Conservation (phyloP, 2,113 vertebrate genomes). For the Collichthys lucidus region DNA sequence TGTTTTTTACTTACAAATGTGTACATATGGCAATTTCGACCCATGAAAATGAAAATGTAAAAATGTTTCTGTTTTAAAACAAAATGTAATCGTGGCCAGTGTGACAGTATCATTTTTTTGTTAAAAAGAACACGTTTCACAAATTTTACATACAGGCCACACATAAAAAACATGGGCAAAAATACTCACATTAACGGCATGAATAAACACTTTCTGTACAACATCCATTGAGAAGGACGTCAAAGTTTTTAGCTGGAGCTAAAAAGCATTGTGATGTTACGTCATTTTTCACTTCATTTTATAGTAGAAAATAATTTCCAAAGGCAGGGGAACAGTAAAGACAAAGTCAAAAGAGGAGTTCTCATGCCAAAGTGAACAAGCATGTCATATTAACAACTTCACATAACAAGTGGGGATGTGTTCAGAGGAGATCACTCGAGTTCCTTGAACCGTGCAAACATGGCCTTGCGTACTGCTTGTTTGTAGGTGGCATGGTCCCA, state of each 20-base stretch:
- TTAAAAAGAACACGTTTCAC: slow-evolving; percentile 25
- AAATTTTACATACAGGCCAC: slow-evolving; percentile 50
- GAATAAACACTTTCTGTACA: slow-evolving; percentile 44
- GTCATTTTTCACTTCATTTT: slow-evolving; percentile 5
- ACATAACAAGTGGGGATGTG: slow-evolving; percentile 35
- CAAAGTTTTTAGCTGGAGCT: neutral
- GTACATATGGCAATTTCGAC: slow-evolving; percentile 58
- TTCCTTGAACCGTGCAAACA: slow-evolving; percentile 98
- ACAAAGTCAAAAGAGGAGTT: slow-evolving; percentile 11
- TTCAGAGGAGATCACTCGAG: slow-evolving; percentile 86
- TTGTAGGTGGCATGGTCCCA: slow-evolving; percentile 91
- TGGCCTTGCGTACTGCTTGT: slow-evolving; percentile 94
- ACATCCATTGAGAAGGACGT: slow-evolving; percentile 10
- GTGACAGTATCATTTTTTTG: slow-evolving; percentile 4
- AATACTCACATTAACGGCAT: slow-evolving; percentile 28
- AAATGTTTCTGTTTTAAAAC: slow-evolving; percentile 53
- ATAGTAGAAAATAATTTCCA: slow-evolving; percentile 19
- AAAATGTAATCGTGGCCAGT: slow-evolving; percentile 51
- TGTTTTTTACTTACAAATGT: slow-evolving; percentile 75
- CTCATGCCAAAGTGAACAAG: slow-evolving; percentile 17
- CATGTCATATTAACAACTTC: slow-evolving; percentile 17
- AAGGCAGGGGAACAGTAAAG: slow-evolving; percentile 25
- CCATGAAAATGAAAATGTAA: slow-evolving; percentile 66
- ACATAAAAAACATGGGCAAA: slow-evolving; percentile 34
- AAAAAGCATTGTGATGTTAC: neutral